These are phyloP conservation scores for Tympanuchus pallidicinctus DNA, from an alignment of 2,113 vertebrate species.

Conservation along the genomic window DNA sequence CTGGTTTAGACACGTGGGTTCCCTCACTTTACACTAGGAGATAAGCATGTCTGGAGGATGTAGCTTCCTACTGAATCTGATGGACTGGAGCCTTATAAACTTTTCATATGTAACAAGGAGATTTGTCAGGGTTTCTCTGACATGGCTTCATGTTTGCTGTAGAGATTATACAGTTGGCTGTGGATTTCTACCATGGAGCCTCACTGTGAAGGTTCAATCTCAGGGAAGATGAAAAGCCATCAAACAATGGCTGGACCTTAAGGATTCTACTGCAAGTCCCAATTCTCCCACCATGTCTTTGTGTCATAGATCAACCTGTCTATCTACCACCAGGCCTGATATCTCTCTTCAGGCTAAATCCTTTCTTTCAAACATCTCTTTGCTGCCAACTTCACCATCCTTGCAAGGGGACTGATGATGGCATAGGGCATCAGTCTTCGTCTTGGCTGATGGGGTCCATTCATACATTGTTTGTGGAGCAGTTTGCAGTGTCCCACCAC, in stretches of 20 bases:
- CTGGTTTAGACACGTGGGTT: background rate
- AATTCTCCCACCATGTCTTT: background rate
- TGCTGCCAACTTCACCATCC: background rate
- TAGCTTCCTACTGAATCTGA: background rate
- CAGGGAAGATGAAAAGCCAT: background rate
- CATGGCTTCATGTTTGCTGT: background rate
- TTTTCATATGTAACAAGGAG: background rate
- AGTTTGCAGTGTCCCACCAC: background rate
- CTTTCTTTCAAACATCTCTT: background rate
- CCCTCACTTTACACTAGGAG: background rate
- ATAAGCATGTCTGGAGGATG: background rate
- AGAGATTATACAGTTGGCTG: background rate
- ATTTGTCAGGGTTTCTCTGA: background rate
- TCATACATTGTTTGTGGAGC: accelerated
- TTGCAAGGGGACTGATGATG: background rate
- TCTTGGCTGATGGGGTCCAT: background rate
- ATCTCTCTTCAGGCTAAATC: background rate
- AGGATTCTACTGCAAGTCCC: background rate
- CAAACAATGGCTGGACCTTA: background rate
- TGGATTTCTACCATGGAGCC: background rate
- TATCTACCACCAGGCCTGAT: background rate
- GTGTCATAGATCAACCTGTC: background rate
- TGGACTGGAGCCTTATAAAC: background rate
- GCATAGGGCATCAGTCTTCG: background rate
- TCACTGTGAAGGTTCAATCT: background rate